Conservation (phyloP, 1,140 invertebrate genomes). For the Drosophila bipectinata region DNA sequence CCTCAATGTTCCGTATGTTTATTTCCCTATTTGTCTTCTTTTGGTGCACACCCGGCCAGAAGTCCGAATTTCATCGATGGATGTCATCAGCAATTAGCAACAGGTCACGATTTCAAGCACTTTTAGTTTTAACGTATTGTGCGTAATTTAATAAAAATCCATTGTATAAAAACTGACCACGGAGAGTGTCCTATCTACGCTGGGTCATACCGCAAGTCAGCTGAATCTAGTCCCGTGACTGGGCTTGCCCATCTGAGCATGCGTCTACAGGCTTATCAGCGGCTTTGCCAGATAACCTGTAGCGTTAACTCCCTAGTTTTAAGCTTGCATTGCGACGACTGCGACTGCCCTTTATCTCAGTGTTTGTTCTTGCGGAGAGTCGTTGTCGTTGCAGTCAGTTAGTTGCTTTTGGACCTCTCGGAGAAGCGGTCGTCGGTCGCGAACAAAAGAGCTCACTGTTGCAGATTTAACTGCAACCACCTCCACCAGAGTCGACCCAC, state of each 20-base stretch:
- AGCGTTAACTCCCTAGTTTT: slow-evolving; percentile 38
- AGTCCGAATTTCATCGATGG: slow-evolving; percentile 65
- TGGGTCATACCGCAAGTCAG: slow-evolving; percentile 50
- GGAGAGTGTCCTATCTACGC: slow-evolving; percentile 14
- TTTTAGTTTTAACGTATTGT: slow-evolving; percentile 74
- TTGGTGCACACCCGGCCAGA: slow-evolving; percentile 36
- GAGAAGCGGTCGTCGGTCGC: slow-evolving; percentile 46
- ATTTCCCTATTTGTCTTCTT: slow-evolving; percentile 33
- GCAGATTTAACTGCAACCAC: slow-evolving; percentile 29
- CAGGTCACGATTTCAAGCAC: slow-evolving; percentile 45
- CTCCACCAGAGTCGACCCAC: slow-evolving; percentile 31
- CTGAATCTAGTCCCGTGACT: slow-evolving; percentile 71
- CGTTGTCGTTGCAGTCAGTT: slow-evolving; percentile 11
- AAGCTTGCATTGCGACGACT: slow-evolving; percentile 32
- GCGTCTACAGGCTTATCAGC: slow-evolving; percentile 57
- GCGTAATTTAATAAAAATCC: slow-evolving; percentile 81
- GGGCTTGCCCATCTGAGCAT: slow-evolving; percentile 41
- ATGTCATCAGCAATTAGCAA: slow-evolving; percentile 45
- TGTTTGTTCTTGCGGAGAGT: slow-evolving; percentile 57
- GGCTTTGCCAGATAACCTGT: slow-evolving; percentile 62
- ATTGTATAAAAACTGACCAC: slow-evolving; percentile 61
- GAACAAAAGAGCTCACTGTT: slow-evolving; percentile 46
- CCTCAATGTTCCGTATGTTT: slow-evolving; percentile 31
- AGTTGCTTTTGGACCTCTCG: slow-evolving; percentile 47
- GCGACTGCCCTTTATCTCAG: slow-evolving; percentile 56